Conservation (phyloP, 2,797 vertebrate species). For the Ctenosaura bakeri region DNA sequence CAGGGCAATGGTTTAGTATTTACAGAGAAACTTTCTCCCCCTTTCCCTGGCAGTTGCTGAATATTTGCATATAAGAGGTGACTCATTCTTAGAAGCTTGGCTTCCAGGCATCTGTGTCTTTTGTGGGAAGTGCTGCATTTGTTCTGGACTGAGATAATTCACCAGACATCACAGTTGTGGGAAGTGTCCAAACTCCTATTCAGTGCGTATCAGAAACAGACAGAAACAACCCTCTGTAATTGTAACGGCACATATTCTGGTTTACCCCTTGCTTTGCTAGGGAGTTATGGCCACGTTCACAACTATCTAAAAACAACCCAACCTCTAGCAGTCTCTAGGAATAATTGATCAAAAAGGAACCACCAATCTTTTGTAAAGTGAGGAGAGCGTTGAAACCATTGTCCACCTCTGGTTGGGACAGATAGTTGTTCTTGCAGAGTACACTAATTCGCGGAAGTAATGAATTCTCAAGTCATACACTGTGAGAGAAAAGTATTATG, state of each 20-base stretch:
- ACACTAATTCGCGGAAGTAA: neutral
- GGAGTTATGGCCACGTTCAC: neutral
- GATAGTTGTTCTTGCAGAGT: neutral
- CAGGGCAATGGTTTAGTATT: neutral
- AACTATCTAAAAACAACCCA: conserved; percentile 11
- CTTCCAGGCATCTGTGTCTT: conserved; percentile 60
- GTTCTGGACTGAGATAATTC: conserved; percentile 48
- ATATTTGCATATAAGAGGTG: conserved; percentile 41
- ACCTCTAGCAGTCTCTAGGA: neutral
- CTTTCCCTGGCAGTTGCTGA: conserved; percentile 33
- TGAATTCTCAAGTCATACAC: neutral
- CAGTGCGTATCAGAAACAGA: conserved; percentile 36
- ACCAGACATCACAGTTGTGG: conserved; percentile 36
- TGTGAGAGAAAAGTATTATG: conserved; percentile 53
- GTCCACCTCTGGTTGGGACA: neutral
- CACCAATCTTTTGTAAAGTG: neutral
- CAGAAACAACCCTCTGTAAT: neutral
- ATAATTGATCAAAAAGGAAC: conserved; percentile 4
- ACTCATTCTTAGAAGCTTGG: conserved; percentile 57
- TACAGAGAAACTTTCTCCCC: conserved; percentile 37
- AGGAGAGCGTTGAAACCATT: neutral
- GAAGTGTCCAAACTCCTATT: conserved; percentile 50
- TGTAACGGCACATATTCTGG: neutral
- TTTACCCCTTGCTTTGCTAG: neutral
- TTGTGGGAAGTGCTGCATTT: conserved; percentile 55